These are phyloP conservation scores for Hedya salicella DNA, from an alignment of 2,888 invertebrate genomes.

Conservation along the genomic window DNA sequence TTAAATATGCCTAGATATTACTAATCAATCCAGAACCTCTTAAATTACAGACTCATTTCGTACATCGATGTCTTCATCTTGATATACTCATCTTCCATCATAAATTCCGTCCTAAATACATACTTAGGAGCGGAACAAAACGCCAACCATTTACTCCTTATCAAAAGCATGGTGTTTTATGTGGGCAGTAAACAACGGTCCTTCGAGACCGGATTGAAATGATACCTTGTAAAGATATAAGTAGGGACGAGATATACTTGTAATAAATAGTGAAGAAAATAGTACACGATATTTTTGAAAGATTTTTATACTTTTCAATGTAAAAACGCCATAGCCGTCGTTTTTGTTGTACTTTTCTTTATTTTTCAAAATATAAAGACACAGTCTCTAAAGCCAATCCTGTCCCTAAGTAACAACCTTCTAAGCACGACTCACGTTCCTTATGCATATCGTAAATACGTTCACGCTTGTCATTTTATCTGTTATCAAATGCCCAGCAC, in stretches of 20 bases:
- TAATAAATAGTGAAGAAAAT: background rate
- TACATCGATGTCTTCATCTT: constrained; percentile 1
- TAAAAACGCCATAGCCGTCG: too few species aligned
- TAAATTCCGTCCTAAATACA: constrained; percentile 25
- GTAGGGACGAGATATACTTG: background rate
- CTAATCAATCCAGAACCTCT: background rate
- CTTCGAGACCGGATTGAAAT: constrained; percentile 42
- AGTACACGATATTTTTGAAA: too few species aligned
- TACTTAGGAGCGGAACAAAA: constrained; percentile 17
- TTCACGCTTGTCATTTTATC: too few species aligned
- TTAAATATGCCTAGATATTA: too few species aligned
- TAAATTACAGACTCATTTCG: constrained; percentile 3
- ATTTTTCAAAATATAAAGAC: too few species aligned
- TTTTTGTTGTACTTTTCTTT: too few species aligned
- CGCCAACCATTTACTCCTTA: constrained; percentile 18
- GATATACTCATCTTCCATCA: constrained; percentile 9
- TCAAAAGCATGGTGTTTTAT: constrained; percentile 45
- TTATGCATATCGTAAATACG: too few species aligned
- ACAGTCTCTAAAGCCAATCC: too few species aligned
- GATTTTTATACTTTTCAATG: too few species aligned
- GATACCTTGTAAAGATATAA: background rate
- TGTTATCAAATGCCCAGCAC: too few species aligned
- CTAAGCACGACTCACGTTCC: too few species aligned
- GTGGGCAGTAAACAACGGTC: constrained; percentile 61
- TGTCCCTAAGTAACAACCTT: too few species aligned